phyloP scores from a whole-genome alignment of 23 tunicate species.

The Trididemnum miniatum region DNA sequence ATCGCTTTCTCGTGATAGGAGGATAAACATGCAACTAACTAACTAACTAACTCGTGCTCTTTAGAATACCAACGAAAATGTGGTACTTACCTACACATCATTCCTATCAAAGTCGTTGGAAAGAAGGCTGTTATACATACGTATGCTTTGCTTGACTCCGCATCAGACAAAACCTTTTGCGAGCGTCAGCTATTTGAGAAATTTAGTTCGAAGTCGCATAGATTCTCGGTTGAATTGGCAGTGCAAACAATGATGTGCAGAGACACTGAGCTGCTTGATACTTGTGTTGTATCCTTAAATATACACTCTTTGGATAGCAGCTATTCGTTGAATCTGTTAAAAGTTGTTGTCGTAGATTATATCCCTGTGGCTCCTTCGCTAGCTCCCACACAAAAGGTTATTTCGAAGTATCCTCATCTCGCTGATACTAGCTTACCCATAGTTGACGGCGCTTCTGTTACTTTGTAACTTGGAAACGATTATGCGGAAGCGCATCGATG shows the following conservation, averaged over 20 bases:
- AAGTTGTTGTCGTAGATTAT: not conserved
- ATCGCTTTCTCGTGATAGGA: too few relatives aligned
- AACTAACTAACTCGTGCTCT: too few relatives aligned
- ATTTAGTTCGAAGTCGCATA: not conserved
- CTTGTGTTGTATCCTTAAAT: too few relatives aligned
- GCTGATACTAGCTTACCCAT: too few relatives aligned
- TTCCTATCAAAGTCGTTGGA: not conserved
- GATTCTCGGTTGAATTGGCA: not conserved
- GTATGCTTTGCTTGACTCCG: not conserved
- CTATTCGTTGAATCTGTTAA: not conserved
- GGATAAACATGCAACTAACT: too few relatives aligned
- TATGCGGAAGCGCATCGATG: not conserved
- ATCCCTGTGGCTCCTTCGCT: slow-evolving; percentile 3
- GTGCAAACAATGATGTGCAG: not conserved
- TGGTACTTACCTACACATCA: not conserved
- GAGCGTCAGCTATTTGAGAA: not conserved
- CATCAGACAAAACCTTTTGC: slow-evolving; percentile 1
- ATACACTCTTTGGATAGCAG: not conserved
- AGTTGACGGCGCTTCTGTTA: too few relatives aligned
- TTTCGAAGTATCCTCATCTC: too few relatives aligned
- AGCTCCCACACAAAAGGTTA: too few relatives aligned
- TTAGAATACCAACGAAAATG: too few relatives aligned
- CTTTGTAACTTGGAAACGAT: not conserved
- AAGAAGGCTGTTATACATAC: not conserved
- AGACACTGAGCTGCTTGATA: too few relatives aligned